Percentiles rank a stretch among this genome's conserved stretches.
These are phyloP conservation scores for Hassar affinis DNA, from an alignment of 2,113 vertebrate genomes.

Conservation along the genomic window DNA sequence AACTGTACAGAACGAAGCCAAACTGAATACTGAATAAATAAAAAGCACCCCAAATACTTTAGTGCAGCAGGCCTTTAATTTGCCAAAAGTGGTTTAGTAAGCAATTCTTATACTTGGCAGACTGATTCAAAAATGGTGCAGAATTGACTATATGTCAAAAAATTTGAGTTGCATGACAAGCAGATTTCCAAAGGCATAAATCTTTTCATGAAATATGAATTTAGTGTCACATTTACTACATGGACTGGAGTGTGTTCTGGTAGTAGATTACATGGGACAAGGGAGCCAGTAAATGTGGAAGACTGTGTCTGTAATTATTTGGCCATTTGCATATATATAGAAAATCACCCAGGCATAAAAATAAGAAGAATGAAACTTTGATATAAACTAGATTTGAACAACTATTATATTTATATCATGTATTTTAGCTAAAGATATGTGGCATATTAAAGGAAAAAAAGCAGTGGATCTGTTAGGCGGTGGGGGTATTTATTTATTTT, in stretches of 20 bases:
- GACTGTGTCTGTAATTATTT: constrained; percentile 53
- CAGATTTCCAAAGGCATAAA: constrained; percentile 9
- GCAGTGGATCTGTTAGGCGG: background rate
- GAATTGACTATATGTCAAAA: constrained; percentile 18
- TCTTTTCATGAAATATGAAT: constrained; percentile 31
- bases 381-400: constrained; percentile 29
- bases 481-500: background rate
- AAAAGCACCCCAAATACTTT: background rate
- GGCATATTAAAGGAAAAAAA: background rate
- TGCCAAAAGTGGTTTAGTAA: background rate
- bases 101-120: constrained; percentile 3
- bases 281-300: constrained; percentile 30
- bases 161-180: constrained; percentile 2
- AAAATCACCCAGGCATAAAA: constrained; percentile 44
- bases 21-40: constrained; percentile 12
- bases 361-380: constrained; percentile 26
- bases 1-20: background rate
- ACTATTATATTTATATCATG: constrained; percentile 14
- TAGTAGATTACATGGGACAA: constrained; percentile 23
- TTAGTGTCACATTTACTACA: constrained; percentile 25
- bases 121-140: background rate
- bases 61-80: background rate
- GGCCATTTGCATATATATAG: constrained; percentile 57
- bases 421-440: background rate
- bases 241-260: constrained; percentile 20